Evolutionary conservation across 2,797 vertebrate genomes (phyloP).

Genomic region (Aselliscus stoliczkanus): DNA sequence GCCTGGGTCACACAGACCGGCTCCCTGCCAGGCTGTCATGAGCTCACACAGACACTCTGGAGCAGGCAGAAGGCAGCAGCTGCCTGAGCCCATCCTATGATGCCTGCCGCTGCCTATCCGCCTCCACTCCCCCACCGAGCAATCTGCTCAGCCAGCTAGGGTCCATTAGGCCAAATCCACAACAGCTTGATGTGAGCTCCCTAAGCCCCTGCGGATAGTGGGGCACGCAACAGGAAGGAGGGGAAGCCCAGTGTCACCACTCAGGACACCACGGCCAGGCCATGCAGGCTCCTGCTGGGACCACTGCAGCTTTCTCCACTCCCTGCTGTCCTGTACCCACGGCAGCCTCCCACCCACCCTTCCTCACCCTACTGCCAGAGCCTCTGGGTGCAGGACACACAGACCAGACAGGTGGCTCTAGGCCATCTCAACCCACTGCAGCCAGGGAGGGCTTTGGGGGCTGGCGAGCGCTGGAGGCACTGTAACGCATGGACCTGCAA

Average conservation of each 20-base stretch:
- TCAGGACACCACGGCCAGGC: background rate
- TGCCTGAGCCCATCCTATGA: background rate
- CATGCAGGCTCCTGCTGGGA: too few relatives aligned
- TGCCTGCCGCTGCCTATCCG: background rate
- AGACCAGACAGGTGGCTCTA: background rate
- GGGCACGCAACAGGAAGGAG: background rate
- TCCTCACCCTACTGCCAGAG: background rate
- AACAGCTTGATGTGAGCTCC: background rate
- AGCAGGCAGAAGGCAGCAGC: background rate
- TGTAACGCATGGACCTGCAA: too few relatives aligned
- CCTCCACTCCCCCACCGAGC: background rate
- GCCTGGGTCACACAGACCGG: background rate
- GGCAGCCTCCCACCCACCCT: accelerated
- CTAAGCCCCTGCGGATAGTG: accelerated
- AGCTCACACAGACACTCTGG: background rate
- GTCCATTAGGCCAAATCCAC: conserved; percentile 2
- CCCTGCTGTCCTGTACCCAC: background rate
- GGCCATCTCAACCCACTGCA: background rate
- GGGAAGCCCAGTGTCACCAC: background rate
- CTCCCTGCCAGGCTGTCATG: background rate
- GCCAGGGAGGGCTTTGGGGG: background rate
- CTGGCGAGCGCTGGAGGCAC: accelerated
- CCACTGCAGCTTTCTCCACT: background rate
- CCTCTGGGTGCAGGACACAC: background rate
- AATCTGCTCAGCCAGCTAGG: conserved; percentile 22